These are phyloP conservation scores for Stichopus chloronotus DNA, from an alignment of 35 echinoderm and acorn worm genomes.

Conservation along the genomic window DNA sequence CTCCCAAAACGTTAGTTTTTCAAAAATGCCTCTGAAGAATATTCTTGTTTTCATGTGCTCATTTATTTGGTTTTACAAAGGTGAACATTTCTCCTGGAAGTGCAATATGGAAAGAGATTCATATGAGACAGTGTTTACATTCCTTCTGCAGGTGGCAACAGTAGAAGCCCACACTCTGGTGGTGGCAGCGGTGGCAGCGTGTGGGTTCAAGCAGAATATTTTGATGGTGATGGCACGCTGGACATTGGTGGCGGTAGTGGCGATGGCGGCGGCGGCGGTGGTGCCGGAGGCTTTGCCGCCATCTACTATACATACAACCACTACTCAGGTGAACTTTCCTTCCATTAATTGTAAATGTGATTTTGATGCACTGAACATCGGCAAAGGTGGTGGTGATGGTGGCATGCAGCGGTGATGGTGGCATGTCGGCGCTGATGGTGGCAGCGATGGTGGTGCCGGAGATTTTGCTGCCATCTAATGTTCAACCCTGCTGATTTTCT, in stretches of 20 bases:
- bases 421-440: constrained; percentile 50
- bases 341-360: too few relatives aligned
- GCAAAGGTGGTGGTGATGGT: constrained; percentile 75
- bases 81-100: too few relatives aligned
- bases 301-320: constrained; percentile 89
- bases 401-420: constrained; percentile 78
- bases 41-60: too few relatives aligned
- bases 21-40: too few relatives aligned
- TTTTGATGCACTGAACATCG: too few relatives aligned
- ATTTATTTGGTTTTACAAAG: too few relatives aligned
- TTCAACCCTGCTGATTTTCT: constrained; percentile 63
- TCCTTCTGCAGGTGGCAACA: constrained; percentile 57
- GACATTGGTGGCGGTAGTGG: constrained; percentile 76
- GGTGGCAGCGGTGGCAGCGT: constrained; percentile 89
- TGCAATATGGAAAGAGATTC: too few relatives aligned
- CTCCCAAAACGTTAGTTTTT: too few relatives aligned
- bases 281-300: constrained; percentile 82
- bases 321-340: constrained; percentile 68
- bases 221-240: constrained; percentile 82
- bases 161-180: constrained; percentile 69
- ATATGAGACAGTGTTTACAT: too few relatives aligned
- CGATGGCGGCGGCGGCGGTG: constrained; percentile 68
- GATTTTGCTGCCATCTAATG: constrained; percentile 87
- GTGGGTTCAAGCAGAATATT: constrained; percentile 77
- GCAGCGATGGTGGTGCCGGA: constrained; percentile 81